A percentile compares a stretch with the other conserved stretches of the same genome.
These are phyloP conservation scores for Muntiacus muntjak DNA, from an alignment of 2,113 vertebrate genomes.

Conservation along the genomic window DNA sequence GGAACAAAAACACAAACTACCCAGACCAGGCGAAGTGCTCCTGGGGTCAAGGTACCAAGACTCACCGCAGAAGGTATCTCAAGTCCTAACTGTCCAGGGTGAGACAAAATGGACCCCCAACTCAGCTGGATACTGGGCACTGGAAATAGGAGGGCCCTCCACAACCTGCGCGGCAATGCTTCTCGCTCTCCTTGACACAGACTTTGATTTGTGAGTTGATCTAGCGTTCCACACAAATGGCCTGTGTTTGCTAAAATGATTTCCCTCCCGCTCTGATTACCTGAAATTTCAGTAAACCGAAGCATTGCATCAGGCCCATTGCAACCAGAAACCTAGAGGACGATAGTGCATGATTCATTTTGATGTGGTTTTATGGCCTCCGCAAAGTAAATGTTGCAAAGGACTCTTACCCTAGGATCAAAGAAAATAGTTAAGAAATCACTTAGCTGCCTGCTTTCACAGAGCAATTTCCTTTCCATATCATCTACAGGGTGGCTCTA, in stretches of 20 bases:
- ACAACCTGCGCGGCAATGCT: neutral
- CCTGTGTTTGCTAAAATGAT: slow-evolving; percentile 54
- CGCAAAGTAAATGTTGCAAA: slow-evolving; percentile 65
- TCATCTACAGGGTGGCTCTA: neutral
- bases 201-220: slow-evolving; percentile 55
- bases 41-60: slow-evolving; percentile 8
- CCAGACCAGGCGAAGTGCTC: neutral
- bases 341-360: slow-evolving; percentile 38
- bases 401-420: slow-evolving; percentile 48
- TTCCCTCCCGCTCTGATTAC: slow-evolving; percentile 53
- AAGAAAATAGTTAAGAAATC: slow-evolving; percentile 63
- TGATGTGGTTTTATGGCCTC: slow-evolving; percentile 65
- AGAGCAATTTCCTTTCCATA: slow-evolving; percentile 29
- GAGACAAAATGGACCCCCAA: slow-evolving; percentile 23
- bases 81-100: neutral
- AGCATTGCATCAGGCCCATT: slow-evolving; percentile 34
- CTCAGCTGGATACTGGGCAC: neutral
- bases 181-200: neutral
- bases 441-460: slow-evolving; percentile 38
- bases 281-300: slow-evolving; percentile 62
- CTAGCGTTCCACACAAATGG: slow-evolving; percentile 45
- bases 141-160: neutral
- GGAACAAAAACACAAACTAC: slow-evolving; percentile 65
- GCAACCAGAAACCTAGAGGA: slow-evolving; percentile 34
- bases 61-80: slow-evolving; percentile 28